Conservation (phyloP, 2,888 invertebrate species). For the Acheta domesticus region DNA sequence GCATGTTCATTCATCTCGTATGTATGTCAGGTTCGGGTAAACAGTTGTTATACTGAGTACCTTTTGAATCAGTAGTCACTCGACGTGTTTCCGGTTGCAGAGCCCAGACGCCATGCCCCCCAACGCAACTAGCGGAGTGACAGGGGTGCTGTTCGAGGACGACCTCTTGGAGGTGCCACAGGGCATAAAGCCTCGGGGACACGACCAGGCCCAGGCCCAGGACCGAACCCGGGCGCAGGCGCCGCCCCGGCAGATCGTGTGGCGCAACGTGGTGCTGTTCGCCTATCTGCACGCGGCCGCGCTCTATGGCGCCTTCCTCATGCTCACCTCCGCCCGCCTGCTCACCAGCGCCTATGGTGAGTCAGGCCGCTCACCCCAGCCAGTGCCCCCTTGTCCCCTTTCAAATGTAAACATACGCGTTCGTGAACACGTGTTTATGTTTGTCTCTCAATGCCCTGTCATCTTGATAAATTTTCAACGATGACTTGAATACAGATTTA, state of each 20-base stretch:
- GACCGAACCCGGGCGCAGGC: background rate
- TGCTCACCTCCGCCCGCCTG: slow-evolving; percentile 70
- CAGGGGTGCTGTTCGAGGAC: slow-evolving; percentile 47
- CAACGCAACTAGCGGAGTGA: slow-evolving; percentile 48
- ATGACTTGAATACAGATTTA: too few species aligned
- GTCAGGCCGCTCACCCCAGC: slow-evolving; percentile 41
- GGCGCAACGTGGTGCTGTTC: slow-evolving; percentile 78
- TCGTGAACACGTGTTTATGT: too few species aligned
- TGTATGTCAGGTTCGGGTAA: too few species aligned
- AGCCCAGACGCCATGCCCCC: slow-evolving; percentile 46
- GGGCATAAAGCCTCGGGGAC: background rate
- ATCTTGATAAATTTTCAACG: too few species aligned
- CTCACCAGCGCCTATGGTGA: slow-evolving; percentile 69
- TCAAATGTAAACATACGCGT: too few species aligned
- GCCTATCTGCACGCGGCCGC: slow-evolving; percentile 71
- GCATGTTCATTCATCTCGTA: too few species aligned
- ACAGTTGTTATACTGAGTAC: too few species aligned
- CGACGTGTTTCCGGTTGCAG: too few species aligned
- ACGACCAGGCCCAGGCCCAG: background rate
- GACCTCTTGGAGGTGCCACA: background rate
- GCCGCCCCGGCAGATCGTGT: slow-evolving; percentile 56
- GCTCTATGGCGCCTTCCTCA: slow-evolving; percentile 70
- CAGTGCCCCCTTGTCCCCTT: too few species aligned
- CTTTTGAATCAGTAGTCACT: too few species aligned
- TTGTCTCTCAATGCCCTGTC: too few species aligned